Evolutionary conservation across 2,113 vertebrate species (phyloP), one percentile per base, ranked within the genome.

Genomic region (Oenanthe melanoleuca): DNA sequence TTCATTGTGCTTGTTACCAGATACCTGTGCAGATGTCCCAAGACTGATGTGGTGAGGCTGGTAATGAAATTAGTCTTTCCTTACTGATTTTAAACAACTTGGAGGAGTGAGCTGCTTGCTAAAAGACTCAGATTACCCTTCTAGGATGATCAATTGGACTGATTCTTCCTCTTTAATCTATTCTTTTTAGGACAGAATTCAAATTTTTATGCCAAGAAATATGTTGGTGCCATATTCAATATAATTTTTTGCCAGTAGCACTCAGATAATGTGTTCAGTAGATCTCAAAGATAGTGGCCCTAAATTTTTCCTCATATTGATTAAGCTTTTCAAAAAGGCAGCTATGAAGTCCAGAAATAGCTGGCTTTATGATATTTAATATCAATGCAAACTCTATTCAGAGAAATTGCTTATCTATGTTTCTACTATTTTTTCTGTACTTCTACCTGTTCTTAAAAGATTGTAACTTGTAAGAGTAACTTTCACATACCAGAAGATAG

Each of bases 361-460:
- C 47, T 80, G 23, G 16, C 28, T 79, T 89, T 81, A 15, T 9
- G 6, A 5, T 49, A 73, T 64, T 83, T 91, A 67, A 10, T 61
- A 38, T 34, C 49, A 85, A 29, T 8, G 14, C 9, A 86, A 84
- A 33, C 3, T 33, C 12, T 53, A 8, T 33, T 87, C 49, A 75
- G 45, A 88, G 11, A 44, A 77, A 70, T 53, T 2, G 1, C 52
- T 50, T 57, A 73, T 45, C 37, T 5, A 22, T 0, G 0, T 42
- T 85, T 60, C 44, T 4, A 12, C 24, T 56, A 37, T 87, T 71
- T 49, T 94, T 81, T 22, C 28, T 81, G 15, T 81, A 74, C 10
- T 86, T 94, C 49, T 60, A n/a, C n/a, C 9, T 53, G 12, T 53
- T 56, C 22, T 91, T 71, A 40, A 91, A 94, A 88, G 79, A 69